Percentiles rank a stretch among this genome's conserved stretches.
phyloP scores from a whole-genome alignment of 2,113 vertebrate species.

The Zootoca vivipara region DNA sequence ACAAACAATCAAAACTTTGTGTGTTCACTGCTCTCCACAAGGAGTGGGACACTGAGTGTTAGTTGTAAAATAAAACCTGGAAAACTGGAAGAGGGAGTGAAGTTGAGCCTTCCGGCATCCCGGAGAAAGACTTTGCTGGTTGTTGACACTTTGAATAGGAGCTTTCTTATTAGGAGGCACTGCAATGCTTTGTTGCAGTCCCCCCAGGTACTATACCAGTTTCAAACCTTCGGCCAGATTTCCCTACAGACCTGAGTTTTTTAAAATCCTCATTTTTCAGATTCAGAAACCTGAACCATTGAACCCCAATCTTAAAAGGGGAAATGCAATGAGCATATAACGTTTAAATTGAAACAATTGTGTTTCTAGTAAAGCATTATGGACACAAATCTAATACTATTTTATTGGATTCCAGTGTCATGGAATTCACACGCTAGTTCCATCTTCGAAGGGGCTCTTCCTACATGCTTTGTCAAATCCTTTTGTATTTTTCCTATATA shows the following conservation, averaged over 20 bases:
- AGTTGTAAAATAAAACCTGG: not conserved
- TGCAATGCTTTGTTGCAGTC: not conserved
- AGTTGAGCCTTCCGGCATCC: not conserved
- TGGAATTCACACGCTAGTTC: too few relatives aligned
- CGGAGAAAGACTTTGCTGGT: not conserved
- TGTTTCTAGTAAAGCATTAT: too few relatives aligned
- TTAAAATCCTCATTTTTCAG: too few relatives aligned
- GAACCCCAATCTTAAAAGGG: slow-evolving; percentile 25
- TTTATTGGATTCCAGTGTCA: too few relatives aligned
- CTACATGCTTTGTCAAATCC: too few relatives aligned
- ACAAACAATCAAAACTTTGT: not conserved
- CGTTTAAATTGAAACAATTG: too few relatives aligned
- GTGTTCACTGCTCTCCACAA: too few relatives aligned
- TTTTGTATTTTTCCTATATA: too few relatives aligned
- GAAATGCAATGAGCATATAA: too few relatives aligned
- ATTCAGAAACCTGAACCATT: not conserved
- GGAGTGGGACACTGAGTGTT: not conserved
- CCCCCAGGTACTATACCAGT: slow-evolving; percentile 49
- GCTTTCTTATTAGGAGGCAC: not conserved
- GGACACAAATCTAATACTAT: too few relatives aligned
- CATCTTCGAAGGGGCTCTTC: too few relatives aligned
- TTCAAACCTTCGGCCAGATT: slow-evolving; percentile 23
- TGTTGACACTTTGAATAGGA: not conserved
- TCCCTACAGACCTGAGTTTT: too few relatives aligned
- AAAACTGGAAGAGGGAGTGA: not conserved